Evolutionary conservation across 1,140 invertebrate genomes (phyloP), one percentile per base, ranked within the genome.

Genomic region (Agrypnia vestita): DNA sequence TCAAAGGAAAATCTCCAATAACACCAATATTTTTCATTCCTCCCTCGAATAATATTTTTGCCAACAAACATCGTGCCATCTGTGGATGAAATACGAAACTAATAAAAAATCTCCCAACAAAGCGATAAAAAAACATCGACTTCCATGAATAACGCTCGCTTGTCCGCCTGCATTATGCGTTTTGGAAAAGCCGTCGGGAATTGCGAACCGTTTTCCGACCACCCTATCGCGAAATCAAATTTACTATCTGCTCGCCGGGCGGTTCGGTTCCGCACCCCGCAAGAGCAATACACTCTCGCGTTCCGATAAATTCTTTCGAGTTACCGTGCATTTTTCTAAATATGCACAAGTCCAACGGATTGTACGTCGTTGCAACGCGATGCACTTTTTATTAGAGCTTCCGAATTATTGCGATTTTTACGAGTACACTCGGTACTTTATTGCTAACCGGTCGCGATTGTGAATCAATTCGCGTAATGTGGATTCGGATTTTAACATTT

Each of bases 161-260:
- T 19, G 55, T 19, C 15, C 55, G 21, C 55, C 11, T 59, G 55
- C 17, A 59, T 35, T 35, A 35, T 35, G 25, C 25, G 25, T 59
- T 59, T 59, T 59, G 9, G 55, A 10, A 21, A 59, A 59, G 17
- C 55, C 55, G 6, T 11, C 21, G 0, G 17, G 55, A 59, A 21
- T 59, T 59, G 7, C 6, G 0, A 19, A 17, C 55, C 25, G 25
- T 35, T 35, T 35, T 35, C 25, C 49, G n/a, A 13, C 49, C 49
- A 51, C 8, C 13, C 6, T 64, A 43, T 25, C 19, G 35, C 25
- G 61, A 64, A 64, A 64, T 43, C 19, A 64, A 64, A 64, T 43
- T 62, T 64, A 64, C 35, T 64, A 13, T 64, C 35, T n/a, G 35
- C 61, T 64, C 15, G 21, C 19, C 61, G 25, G 25, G 25, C 11